A percentile compares a stretch with the other conserved stretches of the same genome.
These are phyloP conservation scores for Phaethon lepturus DNA, from an alignment of 2,113 vertebrate species.

Conservation along the genomic window DNA sequence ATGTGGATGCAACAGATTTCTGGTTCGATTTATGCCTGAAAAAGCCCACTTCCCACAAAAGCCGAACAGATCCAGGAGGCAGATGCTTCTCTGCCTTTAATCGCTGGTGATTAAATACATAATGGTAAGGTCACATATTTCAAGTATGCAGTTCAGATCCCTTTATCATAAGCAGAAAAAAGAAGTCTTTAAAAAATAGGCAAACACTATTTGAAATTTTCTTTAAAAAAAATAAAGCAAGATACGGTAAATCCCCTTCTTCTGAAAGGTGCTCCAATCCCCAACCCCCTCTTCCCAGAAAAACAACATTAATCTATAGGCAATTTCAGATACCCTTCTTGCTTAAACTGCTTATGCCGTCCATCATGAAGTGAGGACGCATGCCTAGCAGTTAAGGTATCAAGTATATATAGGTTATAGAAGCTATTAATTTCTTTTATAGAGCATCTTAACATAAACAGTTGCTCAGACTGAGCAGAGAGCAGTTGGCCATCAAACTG, in stretches of 20 bases:
- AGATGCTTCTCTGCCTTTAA: background rate
- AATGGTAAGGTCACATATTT: background rate
- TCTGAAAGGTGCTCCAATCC: background rate
- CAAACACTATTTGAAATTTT: too few species aligned
- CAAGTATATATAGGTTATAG: background rate
- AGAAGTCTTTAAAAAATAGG: background rate
- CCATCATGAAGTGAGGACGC: background rate
- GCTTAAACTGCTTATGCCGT: background rate
- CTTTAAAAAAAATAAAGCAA: background rate
- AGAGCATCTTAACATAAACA: slow-evolving; percentile 48
- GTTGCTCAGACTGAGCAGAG: slow-evolving; percentile 65
- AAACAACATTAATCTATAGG: background rate
- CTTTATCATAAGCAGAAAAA: background rate
- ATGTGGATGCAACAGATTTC: background rate
- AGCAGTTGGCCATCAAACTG: slow-evolving; percentile 57
- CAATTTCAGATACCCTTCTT: background rate
- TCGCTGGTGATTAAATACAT: background rate
- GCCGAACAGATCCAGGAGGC: background rate
- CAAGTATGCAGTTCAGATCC: background rate
- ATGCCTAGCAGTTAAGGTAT: background rate
- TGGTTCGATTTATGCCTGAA: background rate
- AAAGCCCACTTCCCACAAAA: background rate
- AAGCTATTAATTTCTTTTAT: slow-evolving; percentile 28
- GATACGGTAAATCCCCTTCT: background rate
- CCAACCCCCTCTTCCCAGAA: background rate